Percentiles rank a stretch among this genome's conserved stretches.
Evolutionary conservation across 2,113 vertebrate species (phyloP).

Genomic region (Melanostigma gelatinosum): DNA sequence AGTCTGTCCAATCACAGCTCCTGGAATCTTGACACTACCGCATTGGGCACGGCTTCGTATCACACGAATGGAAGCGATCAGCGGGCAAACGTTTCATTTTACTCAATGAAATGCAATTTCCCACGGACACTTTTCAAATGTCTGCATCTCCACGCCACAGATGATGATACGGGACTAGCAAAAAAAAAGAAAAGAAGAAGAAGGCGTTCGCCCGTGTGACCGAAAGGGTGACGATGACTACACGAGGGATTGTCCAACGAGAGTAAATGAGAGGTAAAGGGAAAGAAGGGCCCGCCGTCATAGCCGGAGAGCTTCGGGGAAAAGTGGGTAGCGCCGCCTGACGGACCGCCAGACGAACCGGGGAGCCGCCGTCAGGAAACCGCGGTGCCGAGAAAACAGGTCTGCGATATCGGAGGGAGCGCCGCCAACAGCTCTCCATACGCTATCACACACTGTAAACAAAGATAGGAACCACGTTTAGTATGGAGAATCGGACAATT

Average conservation of each 20-base stretch:
- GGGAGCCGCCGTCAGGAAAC: constrained; percentile 77
- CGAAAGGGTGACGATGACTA: constrained; percentile 28
- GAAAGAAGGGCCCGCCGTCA: constrained; percentile 80
- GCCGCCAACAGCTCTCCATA: constrained; percentile 84
- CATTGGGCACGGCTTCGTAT: constrained; percentile 68
- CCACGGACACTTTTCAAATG: neutral
- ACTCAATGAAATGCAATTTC: constrained; percentile 55
- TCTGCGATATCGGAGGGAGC: constrained; percentile 77
- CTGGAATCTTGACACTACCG: constrained; percentile 37
- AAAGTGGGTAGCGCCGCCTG: constrained; percentile 88
- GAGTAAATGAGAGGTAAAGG: constrained; percentile 77
- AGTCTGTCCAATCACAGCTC: constrained; percentile 64
- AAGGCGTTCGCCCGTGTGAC: neutral
- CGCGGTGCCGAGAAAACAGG: constrained; percentile 77
- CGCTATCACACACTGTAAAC: constrained; percentile 72
- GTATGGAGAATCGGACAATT: neutral
- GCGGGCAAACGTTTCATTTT: constrained; percentile 75
- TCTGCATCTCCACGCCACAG: neutral
- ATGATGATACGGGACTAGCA: neutral
- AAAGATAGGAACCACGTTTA: constrained; percentile 16
- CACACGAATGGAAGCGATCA: constrained; percentile 76
- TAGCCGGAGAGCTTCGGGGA: constrained; percentile 79
- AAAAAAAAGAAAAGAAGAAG: neutral
- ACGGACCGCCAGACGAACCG: constrained; percentile 82
- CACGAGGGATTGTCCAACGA: constrained; percentile 71